Evolutionary conservation across 2,888 invertebrate genomes (phyloP).

Genomic region (Leptinotarsa peninsularis): DNA sequence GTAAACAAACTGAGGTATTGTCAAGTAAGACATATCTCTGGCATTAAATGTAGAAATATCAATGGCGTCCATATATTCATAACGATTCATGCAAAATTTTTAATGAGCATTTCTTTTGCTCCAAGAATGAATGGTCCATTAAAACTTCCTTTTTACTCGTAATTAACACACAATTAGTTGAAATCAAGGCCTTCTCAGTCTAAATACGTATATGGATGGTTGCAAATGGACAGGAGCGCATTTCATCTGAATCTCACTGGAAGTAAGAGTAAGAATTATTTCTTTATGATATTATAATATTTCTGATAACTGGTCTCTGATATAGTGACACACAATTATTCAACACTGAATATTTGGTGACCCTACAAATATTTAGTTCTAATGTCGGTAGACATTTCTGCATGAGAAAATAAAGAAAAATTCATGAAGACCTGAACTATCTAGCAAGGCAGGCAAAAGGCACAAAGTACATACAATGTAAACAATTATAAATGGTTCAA

Average conservation of each 20-base stretch:
- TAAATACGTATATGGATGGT: slow-evolving; percentile 30
- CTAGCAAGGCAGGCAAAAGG: no score
- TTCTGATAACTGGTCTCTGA: no score
- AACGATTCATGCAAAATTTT: slow-evolving; percentile 40
- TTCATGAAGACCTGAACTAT: no score
- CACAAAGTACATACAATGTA: no score
- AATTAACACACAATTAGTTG: slow-evolving; percentile 49
- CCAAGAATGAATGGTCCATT: slow-evolving; percentile 46
- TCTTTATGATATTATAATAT: no score
- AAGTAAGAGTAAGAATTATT: no score
- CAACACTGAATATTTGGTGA: no score
- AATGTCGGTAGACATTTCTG: no score
- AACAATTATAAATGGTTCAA: no score
- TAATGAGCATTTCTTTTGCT: slow-evolving; percentile 43
- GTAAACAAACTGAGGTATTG: slow-evolving; percentile 27
- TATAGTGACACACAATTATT: no score
- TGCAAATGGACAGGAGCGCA: slow-evolving; percentile 16
- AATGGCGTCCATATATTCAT: slow-evolving; percentile 25
- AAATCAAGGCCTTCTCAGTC: slow-evolving; percentile 46
- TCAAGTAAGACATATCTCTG: slow-evolving; percentile 16
- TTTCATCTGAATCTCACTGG: neutral
- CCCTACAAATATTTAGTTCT: no score
- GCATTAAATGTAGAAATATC: slow-evolving; percentile 26
- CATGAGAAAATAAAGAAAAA: no score
- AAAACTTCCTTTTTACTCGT: slow-evolving; percentile 46